phyloP scores from a whole-genome alignment of 2,888 invertebrate genomes.

The Ormia ochracea region DNA sequence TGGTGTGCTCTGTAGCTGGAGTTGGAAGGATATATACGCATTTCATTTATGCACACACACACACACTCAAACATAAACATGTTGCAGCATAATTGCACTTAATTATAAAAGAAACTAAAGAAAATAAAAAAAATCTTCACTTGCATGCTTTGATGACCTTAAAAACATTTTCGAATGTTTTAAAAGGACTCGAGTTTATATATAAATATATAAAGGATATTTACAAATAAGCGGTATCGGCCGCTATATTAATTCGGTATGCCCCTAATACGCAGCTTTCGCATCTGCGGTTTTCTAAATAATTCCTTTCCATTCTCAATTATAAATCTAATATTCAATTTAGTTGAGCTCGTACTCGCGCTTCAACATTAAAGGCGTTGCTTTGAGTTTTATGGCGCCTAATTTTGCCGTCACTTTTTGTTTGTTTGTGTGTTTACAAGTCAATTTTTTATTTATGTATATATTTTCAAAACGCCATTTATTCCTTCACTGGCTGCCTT shows the following conservation, averaged over 20 bases:
- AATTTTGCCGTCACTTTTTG: conserved; percentile 27
- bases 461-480: conserved; percentile 26
- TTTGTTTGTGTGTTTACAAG: neutral
- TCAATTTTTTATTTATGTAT: neutral
- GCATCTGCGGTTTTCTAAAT: neutral
- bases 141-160: too few relatives aligned
- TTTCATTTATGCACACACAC: too few relatives aligned
- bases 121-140: neutral
- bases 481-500: neutral
- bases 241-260: too few relatives aligned
- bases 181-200: neutral
- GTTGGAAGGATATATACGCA: neutral
- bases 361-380: neutral
- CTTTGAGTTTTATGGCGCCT: conserved; percentile 49
- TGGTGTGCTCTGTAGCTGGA: neutral
- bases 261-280: too few relatives aligned
- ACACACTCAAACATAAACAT: too few relatives aligned
- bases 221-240: too few relatives aligned
- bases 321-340: neutral
- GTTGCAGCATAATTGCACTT: conserved; percentile 45
- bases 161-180: too few relatives aligned
- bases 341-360: neutral
- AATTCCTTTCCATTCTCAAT: neutral
- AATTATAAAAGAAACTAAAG: conserved; percentile 17
- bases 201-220: too few relatives aligned